phyloP scores from a whole-genome alignment of 2,113 vertebrate species.

The Sarotherodon lohbergeri region DNA sequence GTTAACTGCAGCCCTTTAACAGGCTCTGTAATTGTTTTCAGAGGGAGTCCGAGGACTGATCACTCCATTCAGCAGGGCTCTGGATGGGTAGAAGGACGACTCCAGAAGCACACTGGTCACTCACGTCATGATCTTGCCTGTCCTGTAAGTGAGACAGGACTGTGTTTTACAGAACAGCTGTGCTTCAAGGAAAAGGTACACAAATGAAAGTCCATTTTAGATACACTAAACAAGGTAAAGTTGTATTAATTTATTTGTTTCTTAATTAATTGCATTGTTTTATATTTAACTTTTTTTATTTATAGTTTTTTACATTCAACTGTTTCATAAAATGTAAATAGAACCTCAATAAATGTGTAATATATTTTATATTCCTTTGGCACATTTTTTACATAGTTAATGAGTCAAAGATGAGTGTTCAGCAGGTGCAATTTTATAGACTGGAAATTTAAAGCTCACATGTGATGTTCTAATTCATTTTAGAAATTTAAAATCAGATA shows the following conservation, averaged over 20 bases:
- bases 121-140: not conserved
- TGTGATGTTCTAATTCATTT: not conserved
- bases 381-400: not conserved
- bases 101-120: not conserved
- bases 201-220: not conserved
- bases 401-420: not conserved
- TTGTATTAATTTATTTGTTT: not conserved
- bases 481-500: not conserved
- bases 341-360: not conserved
- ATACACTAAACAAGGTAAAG: not conserved
- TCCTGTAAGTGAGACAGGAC: not conserved
- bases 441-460: not conserved
- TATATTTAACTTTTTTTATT: not conserved
- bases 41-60: not conserved
- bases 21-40: not conserved
- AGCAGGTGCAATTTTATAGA: not conserved
- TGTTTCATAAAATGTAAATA: not conserved
- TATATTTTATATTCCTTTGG: not conserved
- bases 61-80: not conserved
- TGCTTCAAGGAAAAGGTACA: not conserved
- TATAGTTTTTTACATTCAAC: not conserved
- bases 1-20: not conserved
- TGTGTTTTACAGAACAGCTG: not conserved
- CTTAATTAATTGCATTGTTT: not conserved
- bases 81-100: not conserved